Conservation (phyloP, 2,797 vertebrate genomes). For the Myotis findleyi region DNA sequence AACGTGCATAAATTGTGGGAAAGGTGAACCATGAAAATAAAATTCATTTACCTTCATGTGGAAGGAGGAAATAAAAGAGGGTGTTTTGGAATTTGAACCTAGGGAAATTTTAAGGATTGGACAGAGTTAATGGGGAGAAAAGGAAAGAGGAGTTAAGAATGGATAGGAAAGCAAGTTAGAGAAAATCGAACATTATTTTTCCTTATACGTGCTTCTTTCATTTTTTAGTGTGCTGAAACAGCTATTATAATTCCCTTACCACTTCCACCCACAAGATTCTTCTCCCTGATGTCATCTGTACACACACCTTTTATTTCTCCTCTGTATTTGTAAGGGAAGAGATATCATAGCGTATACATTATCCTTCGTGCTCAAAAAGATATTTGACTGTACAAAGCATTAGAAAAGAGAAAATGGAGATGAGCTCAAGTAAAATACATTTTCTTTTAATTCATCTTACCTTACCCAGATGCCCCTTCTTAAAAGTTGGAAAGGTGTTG, state of each 20-base stretch:
- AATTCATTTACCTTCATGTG: conserved; percentile 80
- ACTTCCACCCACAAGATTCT: conserved; percentile 12
- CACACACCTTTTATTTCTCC: not conserved
- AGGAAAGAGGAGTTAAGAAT: not conserved
- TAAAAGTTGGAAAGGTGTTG: conserved; percentile 4
- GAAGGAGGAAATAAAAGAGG: conserved; percentile 75
- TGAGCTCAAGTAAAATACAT: conserved; percentile 34
- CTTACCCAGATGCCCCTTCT: not conserved
- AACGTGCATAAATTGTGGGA: conserved; percentile 69
- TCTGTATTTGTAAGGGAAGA: conserved; percentile 51
- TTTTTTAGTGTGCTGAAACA: conserved; percentile 20
- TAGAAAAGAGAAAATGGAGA: conserved; percentile 14
- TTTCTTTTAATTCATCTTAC: conserved; percentile 2
- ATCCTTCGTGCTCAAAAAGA: conserved; percentile 29
- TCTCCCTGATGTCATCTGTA: conserved; percentile 11
- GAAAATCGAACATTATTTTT: not conserved
- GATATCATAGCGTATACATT: conserved; percentile 22
- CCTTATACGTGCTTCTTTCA: conserved; percentile 28
- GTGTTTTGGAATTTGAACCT: conserved; percentile 76
- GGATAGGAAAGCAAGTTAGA: not conserved
- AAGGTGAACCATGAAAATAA: conserved; percentile 83
- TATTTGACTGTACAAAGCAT: conserved; percentile 7
- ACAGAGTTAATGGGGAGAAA: conserved; percentile 5
- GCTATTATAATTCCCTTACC: conserved; percentile 36
- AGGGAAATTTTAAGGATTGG: conserved; percentile 64